Evolutionary conservation across 2,113 vertebrate species (phyloP), one percentile per base, ranked within the genome.

Genomic region (Malaclemys terrapin): DNA sequence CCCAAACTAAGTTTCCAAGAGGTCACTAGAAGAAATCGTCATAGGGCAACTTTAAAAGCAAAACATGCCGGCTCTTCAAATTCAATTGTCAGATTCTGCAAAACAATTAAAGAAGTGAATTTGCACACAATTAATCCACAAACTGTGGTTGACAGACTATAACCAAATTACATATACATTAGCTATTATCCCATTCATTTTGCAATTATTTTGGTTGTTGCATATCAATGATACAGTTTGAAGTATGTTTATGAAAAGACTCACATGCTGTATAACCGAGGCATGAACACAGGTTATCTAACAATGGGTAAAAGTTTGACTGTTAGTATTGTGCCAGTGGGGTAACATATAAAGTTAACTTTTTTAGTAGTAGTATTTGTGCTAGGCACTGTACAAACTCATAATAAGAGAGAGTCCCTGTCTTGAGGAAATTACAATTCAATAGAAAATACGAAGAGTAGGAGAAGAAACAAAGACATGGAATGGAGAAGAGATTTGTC

Each of bases 231-330:
- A 31, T 50, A 1, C 0, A 42, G 35, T 85, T 84, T 45, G 80
- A 83, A 93, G 20, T 42, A 17, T 72, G 47, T 81, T 87, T 47
- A 11, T 5, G 22, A 72, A 35, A 29, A 47, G 52, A 85, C 35
- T 12, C 0, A 1, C 0, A 0, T 25, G 80, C 65, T 78, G 56
- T 1, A 10, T 72, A 75, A 75, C 17, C 1, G 38, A 45, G 24
- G 38, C 75, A 69, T 69, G 19, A 69, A 35, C 17, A 69, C 6
- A 27, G 75, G 42, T 27, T 76, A 25, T 76, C 24, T 76, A 27
- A 42, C 42, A 45, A 16, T 5, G 5, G 22, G 0, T 54, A 14
- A 82, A 8, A 5, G 8, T 45, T 19, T 47, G 78, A 13, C 72
- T 4, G 8, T 65, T 65, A n/a, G 62, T 16, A 4, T 65, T 4